Conservation (phyloP, 2,797 vertebrate species). For the Toxotes lorentzi region DNA sequence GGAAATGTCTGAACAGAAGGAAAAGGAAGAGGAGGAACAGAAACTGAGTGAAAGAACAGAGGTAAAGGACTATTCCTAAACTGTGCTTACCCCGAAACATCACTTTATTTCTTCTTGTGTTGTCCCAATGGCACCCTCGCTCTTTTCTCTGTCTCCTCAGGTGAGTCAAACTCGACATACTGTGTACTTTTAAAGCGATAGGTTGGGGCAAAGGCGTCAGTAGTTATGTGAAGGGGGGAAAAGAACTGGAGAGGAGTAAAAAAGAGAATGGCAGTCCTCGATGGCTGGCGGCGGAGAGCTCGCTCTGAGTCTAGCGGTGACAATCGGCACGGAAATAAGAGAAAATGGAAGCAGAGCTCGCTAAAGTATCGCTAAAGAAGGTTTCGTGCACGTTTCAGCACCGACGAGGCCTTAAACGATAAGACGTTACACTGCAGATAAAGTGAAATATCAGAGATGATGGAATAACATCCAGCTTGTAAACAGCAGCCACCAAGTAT, state of each 20-base stretch:
- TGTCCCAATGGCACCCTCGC: slow-evolving; percentile 81
- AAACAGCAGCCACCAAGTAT: slow-evolving; percentile 51
- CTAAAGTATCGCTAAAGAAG: slow-evolving; percentile 28
- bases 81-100: slow-evolving; percentile 88
- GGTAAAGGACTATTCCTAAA: slow-evolving; percentile 84
- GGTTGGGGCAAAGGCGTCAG: slow-evolving; percentile 71
- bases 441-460: slow-evolving; percentile 27
- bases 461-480: slow-evolving; percentile 35
- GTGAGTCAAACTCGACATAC: slow-evolving; percentile 83
- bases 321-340: slow-evolving; percentile 24
- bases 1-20: slow-evolving; percentile 68
- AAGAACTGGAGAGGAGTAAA: slow-evolving; percentile 62
- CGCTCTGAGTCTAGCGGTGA: slow-evolving; percentile 48
- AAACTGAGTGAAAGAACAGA: slow-evolving; percentile 79
- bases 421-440: slow-evolving; percentile 21
- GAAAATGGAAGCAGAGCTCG: slow-evolving; percentile 19
- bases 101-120: slow-evolving; percentile 85
- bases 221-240: slow-evolving; percentile 51
- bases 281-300: slow-evolving; percentile 59
- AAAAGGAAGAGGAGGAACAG: slow-evolving; percentile 68
- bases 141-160: slow-evolving; percentile 82
- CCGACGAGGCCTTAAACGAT: slow-evolving; percentile 1
- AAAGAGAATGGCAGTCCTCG: slow-evolving; percentile 72
- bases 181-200: slow-evolving; percentile 84
- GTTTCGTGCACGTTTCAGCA: slow-evolving; percentile 21